Base-by-base conservation (phyloP, 2,113 vertebrate species). In the Notothenia coriiceps region DNA sequence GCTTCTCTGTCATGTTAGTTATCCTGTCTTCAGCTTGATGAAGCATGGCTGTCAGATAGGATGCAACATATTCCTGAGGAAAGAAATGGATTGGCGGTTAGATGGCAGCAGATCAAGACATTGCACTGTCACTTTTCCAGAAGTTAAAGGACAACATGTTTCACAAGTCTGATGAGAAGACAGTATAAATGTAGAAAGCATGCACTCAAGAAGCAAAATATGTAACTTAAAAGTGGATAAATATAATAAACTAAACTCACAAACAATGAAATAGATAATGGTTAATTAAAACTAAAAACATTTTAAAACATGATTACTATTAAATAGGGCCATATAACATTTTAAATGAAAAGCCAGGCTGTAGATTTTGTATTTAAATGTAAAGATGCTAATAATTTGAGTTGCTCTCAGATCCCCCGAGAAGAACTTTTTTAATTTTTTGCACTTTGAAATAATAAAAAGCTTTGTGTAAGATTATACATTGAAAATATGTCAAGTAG, bases 1-100 rank as follows among this genome's bases (percentile, higher is more conserved):
- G 43, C n/a, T 57, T 59, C 35, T 11, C 46, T 47, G 61, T 44
- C 35, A 4, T 40, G 60, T 44, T 33, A 2, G 56, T 47, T 2
- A 14, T 59, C 54, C 29, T 70, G 44, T 69, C 18, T 11, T 44
- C 18, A 22, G 43, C 52, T 63, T 44, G 67, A 75, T 25, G 25
- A n/a, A 20, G n/a, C 54, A 15, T 8, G 8, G 47, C 20, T 13
- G 64, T 74, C 47, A 43, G n/a, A 47, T 63, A 29, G 25, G 43
- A 51, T 56, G 3, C 11, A 15, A 55, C 10, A 49, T 44, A 35
- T 10, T 10, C 52, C 64, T 70, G 61, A n/a, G 44, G 47, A 57
- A 40, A 85, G 18, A 85, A 81, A 80, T 1, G 13, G 2, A 75
- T 18, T 3, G 5, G 6, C 22, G 8, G 20, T 76, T 20, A 73